A percentile compares a stretch with the other conserved stretches of the same genome.
Conservation (phyloP, 2,113 vertebrate species). For the Ivindomyrus marchei region DNA sequence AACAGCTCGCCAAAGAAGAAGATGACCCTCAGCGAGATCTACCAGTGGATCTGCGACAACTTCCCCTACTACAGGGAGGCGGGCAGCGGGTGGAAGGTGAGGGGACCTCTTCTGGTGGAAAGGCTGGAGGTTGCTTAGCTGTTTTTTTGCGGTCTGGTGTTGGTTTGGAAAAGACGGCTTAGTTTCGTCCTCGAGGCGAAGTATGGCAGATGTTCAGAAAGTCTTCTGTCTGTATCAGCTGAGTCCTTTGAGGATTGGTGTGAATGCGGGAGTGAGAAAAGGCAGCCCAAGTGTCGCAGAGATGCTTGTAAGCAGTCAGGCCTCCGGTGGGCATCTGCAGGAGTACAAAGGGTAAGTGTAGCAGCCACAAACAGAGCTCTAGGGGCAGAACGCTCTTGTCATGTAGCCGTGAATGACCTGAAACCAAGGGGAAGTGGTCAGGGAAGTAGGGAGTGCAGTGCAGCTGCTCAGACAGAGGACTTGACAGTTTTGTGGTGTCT, state of each 20-base stretch:
- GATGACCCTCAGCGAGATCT: constrained; percentile 90
- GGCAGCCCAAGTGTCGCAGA: neutral
- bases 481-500: neutral
- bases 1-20: constrained; percentile 90
- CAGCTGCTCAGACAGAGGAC: neutral
- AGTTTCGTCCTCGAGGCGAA: neutral
- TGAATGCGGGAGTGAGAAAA: neutral
- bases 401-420: neutral
- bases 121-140: neutral
- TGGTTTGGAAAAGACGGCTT: neutral
- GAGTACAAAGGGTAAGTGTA: neutral
- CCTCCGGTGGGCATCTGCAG: neutral
- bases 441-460: neutral
- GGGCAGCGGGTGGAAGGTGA: constrained; percentile 88
- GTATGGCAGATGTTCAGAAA: neutral
- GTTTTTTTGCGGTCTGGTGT: neutral
- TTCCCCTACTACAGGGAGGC: constrained; percentile 88
- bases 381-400: neutral
- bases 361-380: neutral
- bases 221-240: neutral
- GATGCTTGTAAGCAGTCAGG: neutral
- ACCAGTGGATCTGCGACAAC: constrained; percentile 90
- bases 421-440: neutral
- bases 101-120: neutral
- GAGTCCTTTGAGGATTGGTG: neutral